These are phyloP conservation scores for Ptychobarbus kaznakovi DNA, from an alignment of 2,797 vertebrate species.

Conservation along the genomic window DNA sequence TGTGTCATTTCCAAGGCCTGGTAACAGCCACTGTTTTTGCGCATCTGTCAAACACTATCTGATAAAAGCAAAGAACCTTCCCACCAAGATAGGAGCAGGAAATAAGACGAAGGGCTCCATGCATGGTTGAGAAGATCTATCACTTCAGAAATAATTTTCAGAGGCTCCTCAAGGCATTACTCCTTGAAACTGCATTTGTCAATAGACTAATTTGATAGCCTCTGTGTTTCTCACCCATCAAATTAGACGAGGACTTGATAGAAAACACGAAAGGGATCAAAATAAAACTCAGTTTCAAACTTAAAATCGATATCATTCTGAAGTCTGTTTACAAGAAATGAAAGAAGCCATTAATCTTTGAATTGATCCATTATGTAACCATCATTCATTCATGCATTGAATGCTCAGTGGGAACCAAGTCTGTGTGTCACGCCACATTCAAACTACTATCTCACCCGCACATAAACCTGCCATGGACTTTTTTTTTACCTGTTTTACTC, in stretches of 20 bases:
- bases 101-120: slow-evolving; percentile 38
- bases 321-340: slow-evolving; percentile 25
- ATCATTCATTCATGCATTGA: slow-evolving; percentile 20
- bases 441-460: slow-evolving; percentile 19
- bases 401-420: slow-evolving; percentile 7
- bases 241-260: slow-evolving; percentile 50
- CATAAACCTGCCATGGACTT: not conserved
- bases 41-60: slow-evolving; percentile 50
- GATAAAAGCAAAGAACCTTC: slow-evolving; percentile 33
- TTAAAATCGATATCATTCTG: slow-evolving; percentile 49
- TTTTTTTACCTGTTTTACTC: slow-evolving; percentile 3
- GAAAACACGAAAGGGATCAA: slow-evolving; percentile 46
- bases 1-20: slow-evolving; percentile 39
- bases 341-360: slow-evolving; percentile 33
- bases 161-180: slow-evolving; percentile 44
- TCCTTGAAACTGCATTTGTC: slow-evolving; percentile 60
- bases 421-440: slow-evolving; percentile 27
- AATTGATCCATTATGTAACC: slow-evolving; percentile 31
- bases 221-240: slow-evolving; percentile 29
- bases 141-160: slow-evolving; percentile 45
- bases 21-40: slow-evolving; percentile 44
- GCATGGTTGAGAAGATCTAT: slow-evolving; percentile 50
- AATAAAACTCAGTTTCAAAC: slow-evolving; percentile 54
- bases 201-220: slow-evolving; percentile 69
- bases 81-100: slow-evolving; percentile 7